These are phyloP conservation scores for Cremastinae sp. DNA, from an alignment of 2,888 invertebrate species.

Conservation along the genomic window DNA sequence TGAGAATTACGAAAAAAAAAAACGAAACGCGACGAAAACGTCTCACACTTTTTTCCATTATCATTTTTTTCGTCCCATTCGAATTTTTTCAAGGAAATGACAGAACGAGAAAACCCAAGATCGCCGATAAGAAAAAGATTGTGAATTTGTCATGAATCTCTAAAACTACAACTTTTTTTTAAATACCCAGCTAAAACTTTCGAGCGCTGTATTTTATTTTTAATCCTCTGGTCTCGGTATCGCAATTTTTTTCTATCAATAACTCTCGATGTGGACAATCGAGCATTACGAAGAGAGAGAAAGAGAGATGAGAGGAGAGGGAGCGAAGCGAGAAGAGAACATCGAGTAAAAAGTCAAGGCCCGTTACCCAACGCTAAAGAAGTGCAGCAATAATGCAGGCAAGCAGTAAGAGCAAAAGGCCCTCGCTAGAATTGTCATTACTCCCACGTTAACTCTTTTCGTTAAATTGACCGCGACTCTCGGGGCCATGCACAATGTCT, in stretches of 20 bases:
- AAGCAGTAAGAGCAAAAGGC: slow-evolving; percentile 38
- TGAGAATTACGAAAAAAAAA: too few relatives aligned
- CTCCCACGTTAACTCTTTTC: slow-evolving; percentile 60
- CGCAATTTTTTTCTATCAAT: slow-evolving; percentile 6
- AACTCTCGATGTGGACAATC: slow-evolving; percentile 1
- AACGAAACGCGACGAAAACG: too few relatives aligned
- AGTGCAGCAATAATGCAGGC: slow-evolving; percentile 58
- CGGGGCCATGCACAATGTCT: slow-evolving; percentile 31
- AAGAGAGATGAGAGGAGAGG: too few relatives aligned
- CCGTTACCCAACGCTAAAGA: slow-evolving; percentile 48
- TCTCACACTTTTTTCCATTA: too few relatives aligned
- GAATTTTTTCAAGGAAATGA: too few relatives aligned
- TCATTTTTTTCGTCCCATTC: too few relatives aligned
- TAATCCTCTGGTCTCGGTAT: slow-evolving; percentile 8
- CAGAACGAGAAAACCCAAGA: too few relatives aligned
- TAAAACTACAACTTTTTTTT: background rate
- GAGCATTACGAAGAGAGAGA: background rate
- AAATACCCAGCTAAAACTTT: too few relatives aligned
- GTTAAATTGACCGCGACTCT: slow-evolving; percentile 50
- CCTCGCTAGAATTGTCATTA: slow-evolving; percentile 50
- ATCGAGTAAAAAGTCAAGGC: slow-evolving; percentile 62
- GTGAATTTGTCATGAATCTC: slow-evolving; percentile 21
- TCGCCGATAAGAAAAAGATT: slow-evolving; percentile 1
- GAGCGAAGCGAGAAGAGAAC: slow-evolving; percentile 22
- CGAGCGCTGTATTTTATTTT: too few relatives aligned